Base-by-base conservation (phyloP, 2,888 invertebrate genomes). In the Chrysolina oricalcia region DNA sequence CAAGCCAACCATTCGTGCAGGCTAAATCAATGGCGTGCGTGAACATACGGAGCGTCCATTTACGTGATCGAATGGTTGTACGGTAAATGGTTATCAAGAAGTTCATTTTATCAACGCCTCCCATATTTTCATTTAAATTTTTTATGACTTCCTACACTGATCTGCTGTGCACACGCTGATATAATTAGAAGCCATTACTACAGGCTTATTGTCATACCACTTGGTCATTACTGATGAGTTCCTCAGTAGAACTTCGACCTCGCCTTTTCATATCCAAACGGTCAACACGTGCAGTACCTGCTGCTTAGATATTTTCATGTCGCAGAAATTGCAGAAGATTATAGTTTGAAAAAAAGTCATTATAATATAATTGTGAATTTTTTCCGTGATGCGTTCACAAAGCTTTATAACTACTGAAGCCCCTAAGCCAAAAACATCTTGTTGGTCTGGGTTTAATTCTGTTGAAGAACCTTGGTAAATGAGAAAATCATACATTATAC, bases 211-310 rank as follows among this genome's bases (percentile, higher is more conserved):
- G 19, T 63, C 27, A 63, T 27, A 50, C 77, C 75, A 77, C 40
- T 75, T 75, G 19, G 75, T 75, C 21, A 11, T 46, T 17, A 74
- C 78, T 80, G 15, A 77, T 50, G 19, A 79, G 13, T 74, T 81
- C 76, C 59, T 81, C 78, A 19, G 64, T 53, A 65, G 68, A 64
- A 35, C 80, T 80, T 66, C 79, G 56, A n/a, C 50, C 53, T 53
- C 73, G 78, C 59, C 76, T 76, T 53, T 70, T 71, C 68, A 78
- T 63, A 9, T 74, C 74, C 27, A 27, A 17, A 70, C 43, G 71
- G 66, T 81, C 79, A 21, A 27, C 27, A 27, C 27, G 27, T 3
- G 66, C 40, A 17, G 76, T 65, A 8, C 43, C 43, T 15, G 43
- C 15, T 10, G 15, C 6, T 3, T 27, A 27, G 27, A 27, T 27